Base-by-base conservation (phyloP, 2,888 invertebrate species). In the Plagiodera versicolora region DNA sequence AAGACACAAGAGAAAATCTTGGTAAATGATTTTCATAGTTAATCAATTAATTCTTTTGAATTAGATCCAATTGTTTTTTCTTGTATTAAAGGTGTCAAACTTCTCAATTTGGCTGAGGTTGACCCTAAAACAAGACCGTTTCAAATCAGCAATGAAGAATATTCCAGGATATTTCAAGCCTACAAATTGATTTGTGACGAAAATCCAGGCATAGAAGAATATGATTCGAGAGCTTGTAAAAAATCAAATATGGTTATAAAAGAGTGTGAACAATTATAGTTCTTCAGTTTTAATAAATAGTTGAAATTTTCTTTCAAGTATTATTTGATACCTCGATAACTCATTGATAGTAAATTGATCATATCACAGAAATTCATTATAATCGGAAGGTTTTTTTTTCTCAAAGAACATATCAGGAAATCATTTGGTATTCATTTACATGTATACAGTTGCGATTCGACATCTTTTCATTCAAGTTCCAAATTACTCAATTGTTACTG, bases 131-230 rank as follows among this genome's bases (percentile, higher is more conserved):
- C 84, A 0, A 83, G 90, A 72, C 87, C 95, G 0, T 90, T 85
- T 73, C 84, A 92, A 75, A 82, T 97, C 52, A 85, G 89, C 0
- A 88, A 93, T 57, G 86, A 87, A 57, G 95, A 97, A 74, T 89
- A 93, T 76, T 83, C 87, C 8, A 84, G 89, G 70, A 77, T 98
- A 57, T 89, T 91, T 70, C 83, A 87, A 68, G 91, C 89, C 1
- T 98, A 96, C 77, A 84, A 85, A 69, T 83, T 87, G 65, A 86
- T 93, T 35, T 84, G 92, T 64, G 83, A 85, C 58, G 83, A 86
- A 68, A 81, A 89, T 80, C 90, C 90, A 5, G 86, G 86, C 65
- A 79, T 90, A 67, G 83, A 80, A 51, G 68, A 80, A 35, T 95
- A 90, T 79, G 84, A 95, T 76, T 88, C 86, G 74, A 85, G 93